Evolutionary conservation across 1,140 invertebrate species (phyloP).

Genomic region (Drosophila repletoides): DNA sequence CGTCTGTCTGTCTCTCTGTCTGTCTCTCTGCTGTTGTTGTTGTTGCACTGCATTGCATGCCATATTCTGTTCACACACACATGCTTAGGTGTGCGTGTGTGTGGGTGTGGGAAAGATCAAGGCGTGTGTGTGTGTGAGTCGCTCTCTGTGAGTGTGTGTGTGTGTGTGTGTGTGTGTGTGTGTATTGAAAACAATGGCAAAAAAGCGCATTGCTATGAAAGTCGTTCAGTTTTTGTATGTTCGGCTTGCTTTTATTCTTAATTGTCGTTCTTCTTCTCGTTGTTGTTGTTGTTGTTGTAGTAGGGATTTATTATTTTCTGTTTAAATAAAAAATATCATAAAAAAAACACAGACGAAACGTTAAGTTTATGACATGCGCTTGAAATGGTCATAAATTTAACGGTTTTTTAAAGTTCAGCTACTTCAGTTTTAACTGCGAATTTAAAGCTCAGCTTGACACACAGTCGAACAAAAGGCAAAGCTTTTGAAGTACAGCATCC

Average conservation of each 20-base stretch:
- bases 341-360: no score
- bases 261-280: neutral
- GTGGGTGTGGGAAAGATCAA: conserved; percentile 76
- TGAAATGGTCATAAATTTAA: no score
- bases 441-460: no score
- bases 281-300: conserved; percentile 8
- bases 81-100: conserved; percentile 20
- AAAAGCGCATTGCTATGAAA: conserved; percentile 54
- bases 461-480: no score
- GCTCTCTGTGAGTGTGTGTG: no score
- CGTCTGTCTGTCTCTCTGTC: conserved; percentile 5
- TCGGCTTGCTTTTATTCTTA: conserved; percentile 6
- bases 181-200: conserved; percentile 43
- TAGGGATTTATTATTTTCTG: no score
- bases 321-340: no score
- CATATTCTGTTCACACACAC: conserved; percentile 33
- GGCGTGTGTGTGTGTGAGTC: conserved; percentile 62
- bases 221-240: conserved; percentile 16
- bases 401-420: no score
- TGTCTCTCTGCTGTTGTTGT: conserved; percentile 24
- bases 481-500: no score
- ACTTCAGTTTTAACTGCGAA: no score
- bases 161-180: conserved; percentile 65
- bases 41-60: conserved; percentile 59
- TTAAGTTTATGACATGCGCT: no score